These are phyloP conservation scores for Scyliorhinus canicula DNA, from an alignment of 2,797 vertebrate species.

Conservation along the genomic window DNA sequence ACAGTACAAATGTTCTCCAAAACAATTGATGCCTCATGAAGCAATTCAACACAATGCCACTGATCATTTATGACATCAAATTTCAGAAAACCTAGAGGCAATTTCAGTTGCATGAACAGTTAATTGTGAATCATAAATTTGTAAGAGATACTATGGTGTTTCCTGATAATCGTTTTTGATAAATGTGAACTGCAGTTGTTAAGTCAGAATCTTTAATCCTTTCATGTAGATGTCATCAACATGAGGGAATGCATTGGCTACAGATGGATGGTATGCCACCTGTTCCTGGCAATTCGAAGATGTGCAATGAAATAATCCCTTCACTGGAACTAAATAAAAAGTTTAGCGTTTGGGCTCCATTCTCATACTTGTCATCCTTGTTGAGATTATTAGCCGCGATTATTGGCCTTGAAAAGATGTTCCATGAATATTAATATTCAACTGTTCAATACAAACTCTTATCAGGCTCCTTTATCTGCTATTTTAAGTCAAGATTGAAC, in stretches of 20 bases:
- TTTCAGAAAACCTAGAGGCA: not conserved
- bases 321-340: not conserved
- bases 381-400: not conserved
- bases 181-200: not conserved
- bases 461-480: not conserved
- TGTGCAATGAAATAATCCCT: not conserved
- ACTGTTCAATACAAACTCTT: not conserved
- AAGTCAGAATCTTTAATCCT: conserved; percentile 8
- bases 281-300: not conserved
- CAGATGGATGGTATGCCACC: not conserved
- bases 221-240: not conserved
- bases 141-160: not conserved
- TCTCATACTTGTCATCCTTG: not conserved
- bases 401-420: not conserved
- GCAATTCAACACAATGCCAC: not conserved
- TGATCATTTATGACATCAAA: not conserved
- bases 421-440: not conserved
- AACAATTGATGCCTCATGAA: not conserved
- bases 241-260: not conserved
- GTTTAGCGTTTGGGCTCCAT: not conserved
- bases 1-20: not conserved
- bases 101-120: not conserved
- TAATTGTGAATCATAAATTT: not conserved
- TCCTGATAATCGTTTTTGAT: not conserved
- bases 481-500: not conserved